These are phyloP conservation scores for Popillia japonica DNA, from an alignment of 1,140 invertebrate genomes.

Conservation along the genomic window DNA sequence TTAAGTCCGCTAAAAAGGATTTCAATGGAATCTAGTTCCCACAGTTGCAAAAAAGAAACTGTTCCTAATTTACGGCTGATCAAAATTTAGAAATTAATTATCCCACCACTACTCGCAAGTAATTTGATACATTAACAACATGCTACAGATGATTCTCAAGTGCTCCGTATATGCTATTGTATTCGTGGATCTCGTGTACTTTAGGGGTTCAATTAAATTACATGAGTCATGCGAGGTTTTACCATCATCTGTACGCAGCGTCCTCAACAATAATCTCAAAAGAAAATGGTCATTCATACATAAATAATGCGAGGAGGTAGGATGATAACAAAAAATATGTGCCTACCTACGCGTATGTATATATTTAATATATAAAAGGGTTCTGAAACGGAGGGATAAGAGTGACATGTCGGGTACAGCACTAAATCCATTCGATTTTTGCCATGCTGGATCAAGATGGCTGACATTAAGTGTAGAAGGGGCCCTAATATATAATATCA, in stretches of 20 bases:
- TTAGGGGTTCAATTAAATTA: slow-evolving; percentile 1
- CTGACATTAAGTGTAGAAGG: not conserved
- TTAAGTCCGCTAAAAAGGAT: too few relatives aligned
- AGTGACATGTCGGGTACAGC: not conserved
- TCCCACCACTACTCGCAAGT: too few relatives aligned
- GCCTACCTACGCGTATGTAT: too few relatives aligned
- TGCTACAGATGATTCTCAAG: too few relatives aligned
- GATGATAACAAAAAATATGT: not conserved
- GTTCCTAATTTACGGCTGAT: too few relatives aligned
- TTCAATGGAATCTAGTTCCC: too few relatives aligned
- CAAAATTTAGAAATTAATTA: too few relatives aligned
- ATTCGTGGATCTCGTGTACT: not conserved
- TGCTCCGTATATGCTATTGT: too few relatives aligned
- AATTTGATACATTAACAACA: too few relatives aligned
- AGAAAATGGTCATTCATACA: slow-evolving; percentile 1
- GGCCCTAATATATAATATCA: not conserved
- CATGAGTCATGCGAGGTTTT: not conserved
- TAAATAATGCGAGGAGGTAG: not conserved
- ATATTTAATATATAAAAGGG: too few relatives aligned
- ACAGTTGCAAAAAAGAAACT: too few relatives aligned
- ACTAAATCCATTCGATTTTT: too few relatives aligned
- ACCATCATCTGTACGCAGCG: not conserved
- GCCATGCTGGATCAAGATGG: not conserved
- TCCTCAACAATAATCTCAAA: not conserved
- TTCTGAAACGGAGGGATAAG: not conserved